phyloP scores from a whole-genome alignment of 2,797 vertebrate genomes.

The Argya squamiceps region DNA sequence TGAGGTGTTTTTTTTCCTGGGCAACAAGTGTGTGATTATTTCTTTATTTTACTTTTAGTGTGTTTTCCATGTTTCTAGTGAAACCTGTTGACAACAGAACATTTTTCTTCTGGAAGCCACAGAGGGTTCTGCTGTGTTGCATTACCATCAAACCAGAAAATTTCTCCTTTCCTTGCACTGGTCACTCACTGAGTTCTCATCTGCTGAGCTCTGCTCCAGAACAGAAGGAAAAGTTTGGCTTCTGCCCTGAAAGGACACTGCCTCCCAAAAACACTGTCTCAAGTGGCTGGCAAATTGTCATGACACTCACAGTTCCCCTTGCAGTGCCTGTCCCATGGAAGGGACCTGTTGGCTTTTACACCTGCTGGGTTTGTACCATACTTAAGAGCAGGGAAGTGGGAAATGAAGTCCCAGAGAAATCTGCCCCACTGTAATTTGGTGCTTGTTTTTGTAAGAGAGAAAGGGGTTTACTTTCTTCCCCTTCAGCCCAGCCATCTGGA shows the following conservation, averaged over 20 bases:
- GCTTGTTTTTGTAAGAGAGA: not conserved
- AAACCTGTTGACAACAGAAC: not conserved
- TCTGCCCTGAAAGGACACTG: not conserved
- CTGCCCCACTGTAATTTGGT: not conserved
- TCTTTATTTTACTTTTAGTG: not conserved
- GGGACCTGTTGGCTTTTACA: not conserved
- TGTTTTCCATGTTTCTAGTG: not conserved
- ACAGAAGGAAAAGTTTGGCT: not conserved
- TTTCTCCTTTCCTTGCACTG: not conserved
- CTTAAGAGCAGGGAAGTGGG: not conserved
- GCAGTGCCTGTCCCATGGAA: fast-evolving
- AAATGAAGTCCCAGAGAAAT: not conserved
- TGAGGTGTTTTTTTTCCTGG: not conserved
- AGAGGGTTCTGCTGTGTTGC: not conserved
- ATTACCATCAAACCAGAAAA: not conserved
- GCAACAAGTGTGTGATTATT: not conserved
- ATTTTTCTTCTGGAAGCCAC: not conserved
- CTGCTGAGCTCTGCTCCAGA: not conserved
- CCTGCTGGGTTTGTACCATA: not conserved
- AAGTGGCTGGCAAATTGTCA: not conserved
- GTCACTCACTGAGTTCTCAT: not conserved
- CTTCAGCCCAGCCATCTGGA: not conserved
- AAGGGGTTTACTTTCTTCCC: not conserved
- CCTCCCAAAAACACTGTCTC: not conserved
- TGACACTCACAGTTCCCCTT: not conserved